Base-by-base conservation (phyloP, 2,113 vertebrate species). In the Amblyopsis rosae region DNA sequence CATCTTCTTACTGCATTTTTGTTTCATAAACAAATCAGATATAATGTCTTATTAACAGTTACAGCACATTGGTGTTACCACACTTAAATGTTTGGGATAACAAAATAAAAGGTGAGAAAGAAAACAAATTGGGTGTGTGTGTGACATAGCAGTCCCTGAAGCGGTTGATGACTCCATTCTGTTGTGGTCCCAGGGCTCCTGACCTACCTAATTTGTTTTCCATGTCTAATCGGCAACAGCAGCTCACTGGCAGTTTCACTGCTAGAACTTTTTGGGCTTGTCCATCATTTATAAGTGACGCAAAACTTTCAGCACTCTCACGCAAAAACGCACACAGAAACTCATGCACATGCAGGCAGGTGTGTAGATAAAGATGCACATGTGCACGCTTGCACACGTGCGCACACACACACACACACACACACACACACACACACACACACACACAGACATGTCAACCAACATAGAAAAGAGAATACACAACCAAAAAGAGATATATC, bases 171-270 rank as follows among this genome's bases (percentile, higher is more conserved):
- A 70, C 64, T 69, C 57, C 46, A 69, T 67, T 72, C 69, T 33
- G 63, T 65, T 64, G 13, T 65, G 75, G 64, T 84, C 79, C 82
- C 72, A 26, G 53, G 68, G 77, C 74, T 78, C 73, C 74, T 82
- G 85, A 88, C 79, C 85, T 76, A 82, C 54, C 86, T 82, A 83
- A 87, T 84, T 76, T 75, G 68, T 78, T 88, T 80, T 68, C 67
- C 65, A 57, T 73, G 60, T 79, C 81, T 69, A 77, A 48, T 84
- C 76, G 62, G 74, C 66, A 58, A 72, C 70, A 70, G 35, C 84
- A 83, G 19, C 5, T 4, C 33, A 49, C 72, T 81, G 86, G 77
- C 83, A 82, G 56, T 78, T 55, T 64, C 58, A 63, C 67, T 55
- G 72, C 57, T 79, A 70, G 76, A 67, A 79, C 83, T 80, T 81